phyloP scores from a whole-genome alignment of 2,113 vertebrate species.

The mouse (Mus musculus) region GRCm39 chr6:141502501-141503000 shows the following conservation, averaged over 20 bases:
- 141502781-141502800: neutral
- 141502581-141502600: neutral
- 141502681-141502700: neutral
- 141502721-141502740: neutral
- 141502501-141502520: neutral
- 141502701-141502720: neutral
- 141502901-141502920: neutral
- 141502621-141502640: neutral
- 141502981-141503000: constrained; percentile 22
- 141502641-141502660: neutral
- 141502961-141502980: neutral
- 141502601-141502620: neutral
- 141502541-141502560: neutral
- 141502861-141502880: neutral
- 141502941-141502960: neutral
- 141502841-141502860: neutral
- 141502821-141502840: neutral
- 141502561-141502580: neutral
- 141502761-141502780: neutral
- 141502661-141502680: neutral
- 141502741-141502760: neutral
- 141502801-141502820: neutral
- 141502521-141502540: neutral
- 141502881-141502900: neutral
- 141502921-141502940: neutral